phyloP scores from a whole-genome alignment of 2,797 vertebrate species.

The Denticeps clupeoides region DNA sequence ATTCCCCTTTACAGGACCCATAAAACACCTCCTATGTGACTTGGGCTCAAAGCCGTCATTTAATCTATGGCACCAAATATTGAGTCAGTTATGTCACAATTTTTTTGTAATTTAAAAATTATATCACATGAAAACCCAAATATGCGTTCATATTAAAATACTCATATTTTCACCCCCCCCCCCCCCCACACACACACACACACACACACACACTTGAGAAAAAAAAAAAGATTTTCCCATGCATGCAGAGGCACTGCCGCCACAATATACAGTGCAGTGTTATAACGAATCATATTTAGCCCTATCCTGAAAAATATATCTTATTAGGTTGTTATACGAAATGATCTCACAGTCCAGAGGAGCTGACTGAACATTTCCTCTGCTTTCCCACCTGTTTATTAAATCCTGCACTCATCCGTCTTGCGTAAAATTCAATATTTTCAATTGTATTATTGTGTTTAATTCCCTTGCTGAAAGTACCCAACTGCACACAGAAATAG shows the following conservation, averaged over 20 bases:
- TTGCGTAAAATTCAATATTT: constrained; percentile 11
- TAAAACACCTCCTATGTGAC: too few relatives aligned
- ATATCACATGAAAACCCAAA: too few relatives aligned
- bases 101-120: too few relatives aligned
- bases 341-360: background rate
- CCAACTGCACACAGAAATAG: constrained; percentile 6
- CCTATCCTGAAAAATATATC: too few relatives aligned
- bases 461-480: constrained; percentile 31
- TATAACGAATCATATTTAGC: too few relatives aligned
- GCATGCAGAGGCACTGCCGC: background rate
- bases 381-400: background rate
- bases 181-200: background rate
- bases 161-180: background rate
- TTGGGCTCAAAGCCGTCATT: too few relatives aligned
- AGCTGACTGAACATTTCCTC: background rate
- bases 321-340: too few relatives aligned
- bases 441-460: constrained; percentile 27
- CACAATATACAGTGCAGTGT: background rate
- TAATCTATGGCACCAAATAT: too few relatives aligned
- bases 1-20: too few relatives aligned
- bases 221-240: background rate
- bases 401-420: background rate
- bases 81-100: too few relatives aligned
- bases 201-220: background rate
- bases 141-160: too few relatives aligned